Evolutionary conservation across 2,888 invertebrate species (phyloP), one percentile per base, ranked within the genome.

Genomic region (Stictocephala bisonia): DNA sequence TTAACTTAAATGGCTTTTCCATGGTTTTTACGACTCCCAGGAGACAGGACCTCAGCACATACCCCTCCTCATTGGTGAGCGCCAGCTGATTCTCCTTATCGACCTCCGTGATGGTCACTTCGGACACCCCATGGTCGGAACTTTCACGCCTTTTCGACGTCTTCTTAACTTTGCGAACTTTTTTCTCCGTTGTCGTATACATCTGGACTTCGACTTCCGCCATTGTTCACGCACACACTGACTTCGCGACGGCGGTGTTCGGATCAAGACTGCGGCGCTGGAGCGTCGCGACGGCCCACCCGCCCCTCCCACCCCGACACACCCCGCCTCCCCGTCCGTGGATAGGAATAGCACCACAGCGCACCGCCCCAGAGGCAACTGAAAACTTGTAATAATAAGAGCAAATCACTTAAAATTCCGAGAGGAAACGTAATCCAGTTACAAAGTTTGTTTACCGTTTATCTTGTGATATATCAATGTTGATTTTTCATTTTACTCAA

Each of bases 141-240:
- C 90, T 90, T 86, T 93, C 91, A 84, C 93, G 90, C 26, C 81
- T 81, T 83, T 91, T 91, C 83, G 91, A 90, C 81, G 92, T 90
- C 88, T 95, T 95, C 89, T 95, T 95, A 87, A 94, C 93, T 88
- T 95, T 95, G 85, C 94, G 94, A 84, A 93, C 90, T 86, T 94
- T 91, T 85, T 90, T 90, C 84, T 90, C 93, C 82, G 93, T 93
- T 84, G 93, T 91, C 85, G 90, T 91, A 85, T 93, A 91, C 88
- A 93, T 92, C 88, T 93, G 92, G 79, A 93, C 90, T 86, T 95
- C 95, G 83, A 95, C 94, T 89, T 95, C 95, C 85, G 94, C 95
- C 95, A 95, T 95, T 71, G 41, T 60, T 48, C 15, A 13, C 31
- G 60, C 66, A 24, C 24, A 31, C 50, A 50, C 41, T 26, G 27